Base-by-base conservation (phyloP, 2,797 vertebrate genomes). In the Dicrostonyx torquatus region DNA sequence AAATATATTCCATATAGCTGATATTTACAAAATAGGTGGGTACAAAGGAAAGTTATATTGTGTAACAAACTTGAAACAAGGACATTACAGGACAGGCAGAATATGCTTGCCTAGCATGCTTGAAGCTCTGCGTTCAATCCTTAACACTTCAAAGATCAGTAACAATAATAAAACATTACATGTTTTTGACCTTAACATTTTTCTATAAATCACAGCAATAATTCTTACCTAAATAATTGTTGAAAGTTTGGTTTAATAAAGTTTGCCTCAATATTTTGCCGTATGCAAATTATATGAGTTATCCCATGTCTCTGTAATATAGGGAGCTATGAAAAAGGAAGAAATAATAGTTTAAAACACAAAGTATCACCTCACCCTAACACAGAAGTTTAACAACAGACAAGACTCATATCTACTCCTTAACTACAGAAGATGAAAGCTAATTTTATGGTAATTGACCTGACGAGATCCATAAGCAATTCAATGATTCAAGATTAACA, bases 241-340 rank as follows among this genome's bases (percentile, higher is more conserved):
- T 99, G 99, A 98, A 99, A 99, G 98, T 99, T 99, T 98, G 99
- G 99, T 98, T 99, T 99, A 97, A 99, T 99, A 98, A 99, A 99
- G 98, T 99, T 99, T 98, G 99, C 99, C 99, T 99, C 99, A 79
- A 99, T 99, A 98, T 99, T 99, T 99, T 99, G 99, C 95, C 99
- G 98, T 98, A 99, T 99, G 98, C 99, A 99, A 97, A 99, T 99
- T 60, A 99, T 98, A 98, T 99, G 99, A 64, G 99, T 99, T 98
- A 99, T 99, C 95, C 99, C 99, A 98, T 99, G 99, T 98, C 99
- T 99, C 98, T 99, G 99, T 96, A 99, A 99, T 97, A 98, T 98
- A 98, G 99, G 98, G 97, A 99, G 99, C 99, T 99, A 96, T 73
- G 97, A 97, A 97, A 92, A 96, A 72, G 6, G 4, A 17, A 24